Evolutionary conservation across 2,113 vertebrate genomes (phyloP), one percentile per base, ranked within the genome.

Genomic region (Mus musculus): DNA sequence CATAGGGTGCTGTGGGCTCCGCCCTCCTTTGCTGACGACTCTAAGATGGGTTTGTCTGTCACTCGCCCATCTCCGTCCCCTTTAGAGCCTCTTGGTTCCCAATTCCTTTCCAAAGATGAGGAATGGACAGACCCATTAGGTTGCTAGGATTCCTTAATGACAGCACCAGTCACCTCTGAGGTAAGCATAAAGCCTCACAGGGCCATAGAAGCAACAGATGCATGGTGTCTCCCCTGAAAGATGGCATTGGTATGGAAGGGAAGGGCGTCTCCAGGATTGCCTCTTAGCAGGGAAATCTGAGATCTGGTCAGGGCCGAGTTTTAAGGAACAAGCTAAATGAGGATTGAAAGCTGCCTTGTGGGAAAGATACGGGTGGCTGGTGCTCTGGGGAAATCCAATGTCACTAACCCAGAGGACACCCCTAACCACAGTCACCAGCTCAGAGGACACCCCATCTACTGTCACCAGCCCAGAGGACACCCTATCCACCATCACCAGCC

Each of bases 81-180:
- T 36, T 61, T 8, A 17, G 13, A n/a, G 1, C 30, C 75, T 14
- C 76, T 3, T 24, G 30, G 24, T 42, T 56, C 69, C 59, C 7
- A 5, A 42, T 65, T 17, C 59, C 56, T 63, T 69, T 26, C 28
- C 0, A 54, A 63, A 65, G 5, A 26, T 1, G 6, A 46, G 46
- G 2, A 1, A 24, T 46, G 26, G 11, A 39, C 17, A 42, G 49
- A 33, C n/a, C 12, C 26, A 4, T 0, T 0, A 2, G 24, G 28
- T 56, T 39, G 63, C 19, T 26, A 36, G 80, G 46, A 73, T 20
- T 8, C 11, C 65, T 77, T 20, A 0, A 5, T 9, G 39, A 46
- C 28, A 26, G 6, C 4, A 13, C 36, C n/a, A 30, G 56, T 39
- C 71, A 52, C 49, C 36, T 88, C 67, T 46, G 11, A 59, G 67